Percentiles rank a stretch among this genome's conserved stretches.
phyloP scores from a whole-genome alignment of 2,888 invertebrate species.

The Sericinus montela region DNA sequence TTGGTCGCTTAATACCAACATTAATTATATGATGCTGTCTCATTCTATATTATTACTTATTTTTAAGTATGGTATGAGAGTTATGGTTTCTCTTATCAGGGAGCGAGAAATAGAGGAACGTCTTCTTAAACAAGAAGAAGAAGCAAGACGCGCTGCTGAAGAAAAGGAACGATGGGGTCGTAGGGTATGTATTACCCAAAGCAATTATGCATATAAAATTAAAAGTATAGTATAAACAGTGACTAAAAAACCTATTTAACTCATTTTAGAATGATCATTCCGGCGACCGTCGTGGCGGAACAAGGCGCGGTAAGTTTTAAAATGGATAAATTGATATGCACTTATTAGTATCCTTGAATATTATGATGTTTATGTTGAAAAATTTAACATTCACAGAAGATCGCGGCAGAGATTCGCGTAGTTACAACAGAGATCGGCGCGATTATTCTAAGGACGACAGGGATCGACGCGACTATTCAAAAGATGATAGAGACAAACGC shows the following conservation, averaged over 20 bases:
- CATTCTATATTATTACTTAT: no score
- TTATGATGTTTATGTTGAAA: no score
- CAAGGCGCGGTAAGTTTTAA: slow-evolving; percentile 56
- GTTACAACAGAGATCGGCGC: slow-evolving; percentile 51
- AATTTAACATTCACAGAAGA: slow-evolving; percentile 25
- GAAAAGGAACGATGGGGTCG: slow-evolving; percentile 71
- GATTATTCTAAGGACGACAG: slow-evolving; percentile 35
- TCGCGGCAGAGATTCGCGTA: slow-evolving; percentile 59
- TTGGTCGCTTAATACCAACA: slow-evolving; percentile 68
- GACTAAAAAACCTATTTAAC: no score
- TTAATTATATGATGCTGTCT: not conserved
- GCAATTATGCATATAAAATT: no score
- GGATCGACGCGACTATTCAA: slow-evolving; percentile 33
- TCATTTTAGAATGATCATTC: slow-evolving; percentile 63
- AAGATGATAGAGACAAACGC: slow-evolving; percentile 32
- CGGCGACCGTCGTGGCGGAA: slow-evolving; percentile 59
- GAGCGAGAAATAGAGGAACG: slow-evolving; percentile 96
- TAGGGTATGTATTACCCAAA: slow-evolving; percentile 36
- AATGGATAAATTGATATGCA: no score
- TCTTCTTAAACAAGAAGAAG: slow-evolving; percentile 81
- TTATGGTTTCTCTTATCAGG: slow-evolving; percentile 34
- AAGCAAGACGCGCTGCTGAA: slow-evolving; percentile 54
- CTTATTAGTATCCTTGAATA: no score
- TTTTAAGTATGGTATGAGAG: no score
- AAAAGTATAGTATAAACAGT: no score